Evolutionary conservation across 2,113 vertebrate genomes (phyloP).

Genomic region (Amazona guildingii): DNA sequence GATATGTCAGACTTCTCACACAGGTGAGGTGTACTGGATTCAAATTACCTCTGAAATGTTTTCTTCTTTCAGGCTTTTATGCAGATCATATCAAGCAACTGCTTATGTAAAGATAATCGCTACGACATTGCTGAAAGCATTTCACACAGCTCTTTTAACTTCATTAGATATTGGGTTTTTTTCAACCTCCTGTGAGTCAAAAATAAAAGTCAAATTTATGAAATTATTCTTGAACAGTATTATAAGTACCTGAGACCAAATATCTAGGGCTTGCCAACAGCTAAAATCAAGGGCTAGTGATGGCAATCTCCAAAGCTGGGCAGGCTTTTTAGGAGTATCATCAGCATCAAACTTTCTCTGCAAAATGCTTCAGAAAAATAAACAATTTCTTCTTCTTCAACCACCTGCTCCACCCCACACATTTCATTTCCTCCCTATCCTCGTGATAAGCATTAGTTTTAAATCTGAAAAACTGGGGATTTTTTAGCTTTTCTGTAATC

Average conservation of each 20-base stretch:
- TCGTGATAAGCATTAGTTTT: neutral
- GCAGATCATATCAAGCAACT: neutral
- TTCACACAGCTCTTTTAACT: neutral
- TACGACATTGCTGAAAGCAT: neutral
- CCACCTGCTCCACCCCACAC: neutral
- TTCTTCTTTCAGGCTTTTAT: neutral
- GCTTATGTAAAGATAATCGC: neutral
- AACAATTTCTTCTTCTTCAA: neutral
- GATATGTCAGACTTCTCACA: neutral
- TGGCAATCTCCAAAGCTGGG: neutral
- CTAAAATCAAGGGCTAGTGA: neutral
- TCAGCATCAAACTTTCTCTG: neutral
- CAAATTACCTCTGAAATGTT: neutral
- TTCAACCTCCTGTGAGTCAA: neutral
- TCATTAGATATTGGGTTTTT: neutral
- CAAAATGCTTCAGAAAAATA: neutral
- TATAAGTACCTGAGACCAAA: neutral
- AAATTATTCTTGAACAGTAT: neutral
- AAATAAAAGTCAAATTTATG: neutral
- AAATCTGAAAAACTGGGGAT: neutral
- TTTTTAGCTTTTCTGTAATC: neutral
- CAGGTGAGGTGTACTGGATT: neutral
- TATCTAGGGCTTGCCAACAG: neutral
- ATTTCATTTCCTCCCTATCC: neutral
- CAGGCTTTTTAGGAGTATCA: neutral